Percentiles rank a stretch among this genome's conserved stretches.
Conservation (phyloP, 2,113 vertebrate genomes). For the Bubo scandiacus region DNA sequence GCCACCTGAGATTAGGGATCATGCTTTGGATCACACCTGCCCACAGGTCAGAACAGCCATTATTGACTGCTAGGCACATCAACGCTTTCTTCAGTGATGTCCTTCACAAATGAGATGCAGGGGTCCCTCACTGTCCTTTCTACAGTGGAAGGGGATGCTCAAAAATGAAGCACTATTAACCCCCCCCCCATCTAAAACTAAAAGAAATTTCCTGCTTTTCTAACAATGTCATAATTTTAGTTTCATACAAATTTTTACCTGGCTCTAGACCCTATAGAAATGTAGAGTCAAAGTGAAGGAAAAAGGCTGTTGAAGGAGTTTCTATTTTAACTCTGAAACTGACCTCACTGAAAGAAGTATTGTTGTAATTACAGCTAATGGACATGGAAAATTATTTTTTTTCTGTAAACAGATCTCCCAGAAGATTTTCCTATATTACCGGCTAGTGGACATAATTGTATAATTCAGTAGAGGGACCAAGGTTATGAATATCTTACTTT, state of each 20-base stretch:
- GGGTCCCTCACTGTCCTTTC: neutral
- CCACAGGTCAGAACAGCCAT: neutral
- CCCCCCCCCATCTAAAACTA: neutral
- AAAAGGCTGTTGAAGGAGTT: neutral
- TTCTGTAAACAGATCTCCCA: neutral
- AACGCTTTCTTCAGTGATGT: neutral
- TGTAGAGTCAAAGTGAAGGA: neutral
- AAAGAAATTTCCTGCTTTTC: neutral
- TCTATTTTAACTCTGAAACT: neutral
- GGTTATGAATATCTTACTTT: neutral
- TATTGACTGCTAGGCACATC: neutral
- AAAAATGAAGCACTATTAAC: neutral
- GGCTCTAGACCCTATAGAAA: neutral
- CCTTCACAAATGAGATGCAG: neutral
- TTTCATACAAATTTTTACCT: neutral
- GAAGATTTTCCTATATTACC: neutral
- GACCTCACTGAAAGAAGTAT: neutral
- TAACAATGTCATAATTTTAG: neutral
- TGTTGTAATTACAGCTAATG: neutral
- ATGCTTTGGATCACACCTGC: fast-evolving
- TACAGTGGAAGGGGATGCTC: neutral
- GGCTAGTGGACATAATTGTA: neutral
- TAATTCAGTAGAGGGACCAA: neutral
- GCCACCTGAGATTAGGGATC: neutral
- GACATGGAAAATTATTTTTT: neutral